phyloP scores from a whole-genome alignment of 2,888 invertebrate genomes.

The Acutogordius australiensis region DNA sequence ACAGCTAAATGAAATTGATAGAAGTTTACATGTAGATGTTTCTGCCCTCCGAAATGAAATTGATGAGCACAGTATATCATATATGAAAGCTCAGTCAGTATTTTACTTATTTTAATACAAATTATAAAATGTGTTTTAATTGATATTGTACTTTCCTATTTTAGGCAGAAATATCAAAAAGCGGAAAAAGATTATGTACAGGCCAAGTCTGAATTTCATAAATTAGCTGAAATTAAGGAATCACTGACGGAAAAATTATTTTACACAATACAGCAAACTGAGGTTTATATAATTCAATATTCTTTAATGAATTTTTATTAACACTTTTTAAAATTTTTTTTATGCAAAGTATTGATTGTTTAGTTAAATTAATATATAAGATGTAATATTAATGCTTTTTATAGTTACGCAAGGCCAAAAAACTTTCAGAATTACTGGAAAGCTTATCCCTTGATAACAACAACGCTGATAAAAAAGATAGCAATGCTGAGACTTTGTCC shows the following conservation, averaged over 20 bases:
- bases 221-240: neutral
- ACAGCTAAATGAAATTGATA: neutral
- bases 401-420: neutral
- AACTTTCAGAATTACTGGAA: neutral
- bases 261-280: neutral
- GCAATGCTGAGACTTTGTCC: too few relatives aligned
- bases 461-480: too few relatives aligned
- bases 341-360: too few relatives aligned
- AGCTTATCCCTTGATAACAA: too few relatives aligned
- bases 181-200: constrained; percentile 1
- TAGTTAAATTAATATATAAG: too few relatives aligned
- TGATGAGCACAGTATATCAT: constrained; percentile 2
- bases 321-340: too few relatives aligned
- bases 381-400: too few relatives aligned
- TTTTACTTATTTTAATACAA: neutral
- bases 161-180: neutral
- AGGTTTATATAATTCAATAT: neutral
- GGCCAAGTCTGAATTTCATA: neutral
- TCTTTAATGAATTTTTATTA: too few relatives aligned
- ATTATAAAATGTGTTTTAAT: neutral
- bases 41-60: neutral
- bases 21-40: neutral
- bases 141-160: neutral
- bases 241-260: neutral
- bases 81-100: constrained; percentile 1